Base-by-base conservation (phyloP, 2,888 invertebrate genomes). In the Tenthredo scrophulariae region DNA sequence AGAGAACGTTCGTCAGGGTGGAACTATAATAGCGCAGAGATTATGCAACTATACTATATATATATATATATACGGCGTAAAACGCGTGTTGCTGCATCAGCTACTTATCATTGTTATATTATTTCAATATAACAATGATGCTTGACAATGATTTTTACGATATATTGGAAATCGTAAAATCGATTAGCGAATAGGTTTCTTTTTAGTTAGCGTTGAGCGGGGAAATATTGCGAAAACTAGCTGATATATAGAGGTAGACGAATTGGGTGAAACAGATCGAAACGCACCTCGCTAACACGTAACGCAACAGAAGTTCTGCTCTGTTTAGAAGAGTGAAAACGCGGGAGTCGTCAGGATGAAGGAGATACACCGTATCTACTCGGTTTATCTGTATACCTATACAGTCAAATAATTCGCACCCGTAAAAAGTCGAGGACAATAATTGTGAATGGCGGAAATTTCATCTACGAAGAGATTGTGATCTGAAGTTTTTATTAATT, bases 261-360 rank as follows among this genome's bases (percentile, higher is more conserved):
- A 29, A 54, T 46, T 46, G 43, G 46, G 80, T 80, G 80, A 80
- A 80, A 80, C 62, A 40, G 80, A 80, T 80, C 58, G 62, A 62
- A 62, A 80, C 37, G 62, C 58, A 80, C 22, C 9, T n/a, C 6
- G 6, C n/a, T n/a, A 22, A 33, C 33, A 33, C 37, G 33, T 80
- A 62, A 80, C 80, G n/a, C 43, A 50, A 77, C 40, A 40, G 50
- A 22, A 80, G 80, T 80, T 80, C 58, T 80, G 80, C 80, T 80
- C 80, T 80, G 80, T 80, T 80, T 80, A 33, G 18, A 40, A 40
- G 58, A 77, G 77, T 77, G 77, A 77, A 77, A 77, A 80, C 80
- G 40, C 40, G 67, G 33, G 67, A 29, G 33, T 15, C 29, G 67
- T 18, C 18, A 67, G 67, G 18, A 67, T 67, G 18, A 33, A 33